Conservation (phyloP, 2,797 vertebrate species). For the Sylvilagus floridanus region DNA sequence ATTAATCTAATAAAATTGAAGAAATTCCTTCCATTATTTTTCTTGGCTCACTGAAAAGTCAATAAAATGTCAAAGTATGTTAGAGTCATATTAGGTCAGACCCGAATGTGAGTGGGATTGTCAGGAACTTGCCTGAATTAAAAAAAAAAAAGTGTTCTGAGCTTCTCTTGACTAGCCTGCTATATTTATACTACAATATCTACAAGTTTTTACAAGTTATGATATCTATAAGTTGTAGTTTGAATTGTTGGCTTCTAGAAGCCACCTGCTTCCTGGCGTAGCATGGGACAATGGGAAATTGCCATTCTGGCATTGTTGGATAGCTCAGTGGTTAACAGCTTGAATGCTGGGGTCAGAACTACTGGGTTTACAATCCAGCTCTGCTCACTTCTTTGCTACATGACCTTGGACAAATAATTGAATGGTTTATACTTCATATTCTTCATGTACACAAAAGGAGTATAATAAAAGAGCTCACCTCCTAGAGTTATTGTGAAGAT, state of each 20-base stretch:
- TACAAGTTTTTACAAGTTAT: not conserved
- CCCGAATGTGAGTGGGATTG: not conserved
- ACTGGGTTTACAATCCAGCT: not conserved
- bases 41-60: conserved; percentile 64
- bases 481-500: not conserved
- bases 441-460: not conserved
- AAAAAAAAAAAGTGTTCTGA: not conserved
- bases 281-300: not conserved
- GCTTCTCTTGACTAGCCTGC: not conserved
- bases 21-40: conserved; percentile 76
- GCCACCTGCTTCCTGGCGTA: not conserved
- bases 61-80: conserved; percentile 44
- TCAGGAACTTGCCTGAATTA: conserved; percentile 21
- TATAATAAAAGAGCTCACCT: not conserved
- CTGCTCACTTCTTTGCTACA: not conserved
- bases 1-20: conserved; percentile 67
- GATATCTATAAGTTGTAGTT: not conserved
- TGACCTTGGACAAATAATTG: not conserved
- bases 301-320: not conserved
- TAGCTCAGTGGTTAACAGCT: not conserved
- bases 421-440: not conserved
- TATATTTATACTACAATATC: not conserved
- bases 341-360: not conserved
- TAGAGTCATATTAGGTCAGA: conserved; percentile 26
- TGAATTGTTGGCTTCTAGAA: conserved; percentile 33